Percentiles rank a stretch among this genome's conserved stretches.
These are phyloP conservation scores for Zeugodacus cucurbitae DNA, from an alignment of 1,140 invertebrate genomes.

Conservation along the genomic window DNA sequence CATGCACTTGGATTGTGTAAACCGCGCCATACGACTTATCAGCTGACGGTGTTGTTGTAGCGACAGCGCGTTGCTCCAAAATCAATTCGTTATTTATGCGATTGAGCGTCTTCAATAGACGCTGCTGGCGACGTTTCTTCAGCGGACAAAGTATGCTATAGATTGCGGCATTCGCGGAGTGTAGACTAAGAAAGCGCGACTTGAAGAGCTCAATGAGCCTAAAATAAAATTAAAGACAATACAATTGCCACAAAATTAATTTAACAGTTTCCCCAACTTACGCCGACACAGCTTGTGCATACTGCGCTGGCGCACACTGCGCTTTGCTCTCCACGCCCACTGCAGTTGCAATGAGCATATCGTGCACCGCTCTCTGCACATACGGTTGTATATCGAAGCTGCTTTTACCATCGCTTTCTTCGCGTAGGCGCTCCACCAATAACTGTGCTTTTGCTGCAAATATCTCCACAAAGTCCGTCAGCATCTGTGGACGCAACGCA, in stretches of 20 bases:
- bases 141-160: conserved; percentile 17
- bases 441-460: conserved; percentile 74
- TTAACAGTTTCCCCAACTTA: neutral
- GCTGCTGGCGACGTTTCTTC: conserved; percentile 51
- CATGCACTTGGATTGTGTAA: conserved; percentile 28
- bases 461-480: conserved; percentile 75
- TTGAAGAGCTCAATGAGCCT: neutral
- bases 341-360: neutral
- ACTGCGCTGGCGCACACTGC: neutral
- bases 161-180: conserved; percentile 23
- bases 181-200: neutral
- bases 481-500: conserved; percentile 85
- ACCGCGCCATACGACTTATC: neutral
- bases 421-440: conserved; percentile 64
- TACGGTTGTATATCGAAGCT: conserved; percentile 46
- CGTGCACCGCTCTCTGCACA: conserved; percentile 11
- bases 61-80: neutral
- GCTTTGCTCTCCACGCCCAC: neutral
- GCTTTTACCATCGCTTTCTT: neutral
- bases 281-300: neutral
- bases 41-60: neutral
- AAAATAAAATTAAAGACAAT: neutral
- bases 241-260: neutral
- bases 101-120: conserved; percentile 71
- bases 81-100: conserved; percentile 60